Evolutionary conservation across 2,888 invertebrate genomes (phyloP), one percentile per base, ranked within the genome.

Genomic region (Drosophila mettleri): DNA sequence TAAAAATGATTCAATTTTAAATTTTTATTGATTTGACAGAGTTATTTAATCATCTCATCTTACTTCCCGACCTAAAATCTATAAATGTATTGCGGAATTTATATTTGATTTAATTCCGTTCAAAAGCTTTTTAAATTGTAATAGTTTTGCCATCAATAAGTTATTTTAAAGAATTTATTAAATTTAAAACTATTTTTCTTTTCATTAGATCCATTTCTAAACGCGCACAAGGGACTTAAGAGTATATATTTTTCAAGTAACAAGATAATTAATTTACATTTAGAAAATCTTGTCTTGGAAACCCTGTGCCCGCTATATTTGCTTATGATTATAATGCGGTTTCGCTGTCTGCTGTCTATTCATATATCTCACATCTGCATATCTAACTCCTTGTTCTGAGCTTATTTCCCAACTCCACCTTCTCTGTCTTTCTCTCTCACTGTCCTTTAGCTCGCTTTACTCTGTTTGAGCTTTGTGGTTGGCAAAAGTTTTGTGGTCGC

Each of bases 401-500:
- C n/a, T n/a, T n/a, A n/a, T n/a, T n/a, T n/a, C n/a, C 33, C 43
- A 27, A 16, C 14, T 24, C 54, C n/a, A 60, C 3, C 38, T 18
- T n/a, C 8, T 20, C 22, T 9, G 22, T 10, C 16, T 45, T 16
- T 27, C 5, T 20, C 49, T 9, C 12, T 3, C 29, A 18, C 27
- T 24, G 20, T 22, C 27, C 41, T 6, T 14, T 7, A n/a, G n/a
- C 10, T 18, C 45, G 24, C 27, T 38, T 38, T 29, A 22, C 22
- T 18, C 43, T 43, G 33, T 34, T 43, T 54, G 63, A 46, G 67
- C 60, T 46, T 78, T 86, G 81, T 27, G 88, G 86, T 80, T 74
- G 53, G 64, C 58, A 72, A 79, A 77, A 77, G 74, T 69, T 79
- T 55, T 88, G 88, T 65, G 83, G 86, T 72, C 69, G 68, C 79